These are phyloP conservation scores for Chrysotoxum bicinctum DNA, from an alignment of 2,888 invertebrate species.

Conservation along the genomic window DNA sequence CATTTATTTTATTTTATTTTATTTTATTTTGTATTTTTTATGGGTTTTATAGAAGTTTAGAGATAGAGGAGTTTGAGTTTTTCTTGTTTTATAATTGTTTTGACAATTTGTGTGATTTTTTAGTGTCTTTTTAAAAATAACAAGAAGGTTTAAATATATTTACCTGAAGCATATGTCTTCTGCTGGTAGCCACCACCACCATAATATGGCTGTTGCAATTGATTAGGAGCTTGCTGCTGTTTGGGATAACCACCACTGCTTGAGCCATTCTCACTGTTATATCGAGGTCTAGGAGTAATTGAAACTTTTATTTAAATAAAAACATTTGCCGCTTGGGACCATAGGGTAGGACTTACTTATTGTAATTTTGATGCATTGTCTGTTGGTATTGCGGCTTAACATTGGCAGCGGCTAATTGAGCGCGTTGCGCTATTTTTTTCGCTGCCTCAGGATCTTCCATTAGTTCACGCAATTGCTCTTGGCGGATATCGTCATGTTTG, in stretches of 20 bases:
- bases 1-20: slow-evolving; percentile 2
- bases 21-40: background rate
- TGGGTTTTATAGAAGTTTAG: background rate
- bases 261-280: slow-evolving; percentile 55
- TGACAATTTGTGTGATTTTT: background rate
- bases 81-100: background rate
- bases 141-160: slow-evolving; percentile 5
- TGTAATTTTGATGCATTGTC: slow-evolving; percentile 67
- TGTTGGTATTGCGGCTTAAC: slow-evolving; percentile 76
- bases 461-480: slow-evolving; percentile 92
- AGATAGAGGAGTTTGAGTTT: background rate
- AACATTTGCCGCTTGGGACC: slow-evolving; percentile 46
- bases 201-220: slow-evolving; percentile 52
- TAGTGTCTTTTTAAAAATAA: too few relatives aligned
- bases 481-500: slow-evolving; percentile 90
- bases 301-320: slow-evolving; percentile 68
- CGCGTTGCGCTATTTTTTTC: slow-evolving; percentile 79
- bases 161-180: slow-evolving; percentile 62
- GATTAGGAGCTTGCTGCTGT: slow-evolving; percentile 40
- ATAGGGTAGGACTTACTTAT: slow-evolving; percentile 58
- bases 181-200: slow-evolving; percentile 56
- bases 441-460: slow-evolving; percentile 80
- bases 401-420: slow-evolving; percentile 74
- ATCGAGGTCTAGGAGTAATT: slow-evolving; percentile 56
- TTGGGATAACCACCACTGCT: slow-evolving; percentile 62